Evolutionary conservation across 2,113 vertebrate species (phyloP).

Genomic region (Hippopotamus amphibius): DNA sequence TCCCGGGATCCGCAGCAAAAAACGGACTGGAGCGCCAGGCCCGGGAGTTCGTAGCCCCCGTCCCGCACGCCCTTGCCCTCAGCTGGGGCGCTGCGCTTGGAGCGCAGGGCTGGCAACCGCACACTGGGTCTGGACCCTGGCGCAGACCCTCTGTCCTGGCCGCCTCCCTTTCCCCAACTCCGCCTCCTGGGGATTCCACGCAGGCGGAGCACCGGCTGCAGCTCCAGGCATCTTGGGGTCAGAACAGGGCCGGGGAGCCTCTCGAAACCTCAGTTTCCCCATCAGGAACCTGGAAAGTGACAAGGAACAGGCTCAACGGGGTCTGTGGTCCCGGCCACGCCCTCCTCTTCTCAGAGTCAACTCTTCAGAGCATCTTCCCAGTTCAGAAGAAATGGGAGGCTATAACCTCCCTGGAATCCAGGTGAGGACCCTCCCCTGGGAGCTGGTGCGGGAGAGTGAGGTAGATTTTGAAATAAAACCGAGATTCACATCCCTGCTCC

Average conservation of each 20-base stretch:
- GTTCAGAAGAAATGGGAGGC: background rate
- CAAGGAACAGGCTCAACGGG: background rate
- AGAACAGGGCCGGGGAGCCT: background rate
- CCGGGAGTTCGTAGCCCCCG: conserved; percentile 75
- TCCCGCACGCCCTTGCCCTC: conserved; percentile 50
- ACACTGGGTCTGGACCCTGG: background rate
- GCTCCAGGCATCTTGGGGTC: background rate
- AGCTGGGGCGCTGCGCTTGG: background rate
- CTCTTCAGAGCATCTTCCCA: conserved; percentile 25
- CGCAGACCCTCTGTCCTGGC: background rate
- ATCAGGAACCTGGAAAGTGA: background rate
- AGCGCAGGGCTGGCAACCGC: background rate
- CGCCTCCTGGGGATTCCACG: background rate
- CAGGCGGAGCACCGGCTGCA: background rate
- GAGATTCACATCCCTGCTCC: background rate
- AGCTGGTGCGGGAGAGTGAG: background rate
- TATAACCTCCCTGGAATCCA: background rate
- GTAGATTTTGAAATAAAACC: background rate
- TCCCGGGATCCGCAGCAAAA: conserved; percentile 79
- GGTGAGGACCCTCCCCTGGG: background rate
- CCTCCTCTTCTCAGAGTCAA: conserved; percentile 14
- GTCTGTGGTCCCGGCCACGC: background rate
- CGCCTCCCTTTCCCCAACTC: background rate
- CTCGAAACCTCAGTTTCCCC: conserved; percentile 19
- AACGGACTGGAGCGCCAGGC: conserved; percentile 80